Conservation (phyloP, 1,140 invertebrate genomes). For the Lepidurus packardi region DNA sequence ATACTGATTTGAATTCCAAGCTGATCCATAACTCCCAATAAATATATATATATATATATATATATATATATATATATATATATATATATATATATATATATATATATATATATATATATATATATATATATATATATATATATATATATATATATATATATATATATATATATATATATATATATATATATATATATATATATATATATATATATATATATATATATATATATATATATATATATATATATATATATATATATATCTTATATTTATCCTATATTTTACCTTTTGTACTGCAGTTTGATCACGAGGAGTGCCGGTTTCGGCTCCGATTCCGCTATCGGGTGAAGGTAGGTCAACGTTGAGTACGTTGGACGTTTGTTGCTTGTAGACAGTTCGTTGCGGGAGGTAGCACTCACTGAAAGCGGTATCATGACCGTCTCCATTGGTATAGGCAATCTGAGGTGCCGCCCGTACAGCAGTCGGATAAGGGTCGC, state of each 20-base stretch:
- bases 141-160: not conserved
- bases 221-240: not conserved
- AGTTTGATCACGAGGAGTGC: slow-evolving; percentile 79
- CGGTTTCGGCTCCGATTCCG: slow-evolving; percentile 82
- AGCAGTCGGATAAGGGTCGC: slow-evolving; percentile 37
- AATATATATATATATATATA: not conserved
- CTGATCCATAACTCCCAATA: not conserved
- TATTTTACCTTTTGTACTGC: slow-evolving; percentile 74
- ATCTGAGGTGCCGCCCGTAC: slow-evolving; percentile 36
- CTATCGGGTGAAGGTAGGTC: slow-evolving; percentile 87
- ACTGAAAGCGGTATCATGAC: slow-evolving; percentile 44
- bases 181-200: not conserved
- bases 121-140: not conserved
- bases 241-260: not conserved
- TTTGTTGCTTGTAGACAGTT: slow-evolving; percentile 47
- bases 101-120: not conserved
- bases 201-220: not conserved
- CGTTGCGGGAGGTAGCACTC: slow-evolving; percentile 54
- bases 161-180: not conserved
- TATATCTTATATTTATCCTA: not conserved
- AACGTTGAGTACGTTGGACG: slow-evolving; percentile 58
- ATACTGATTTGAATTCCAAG: not conserved
- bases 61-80: not conserved
- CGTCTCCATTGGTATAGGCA: slow-evolving; percentile 44
- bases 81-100: not conserved